These are phyloP conservation scores for Acrocyrtus sp. DNA, from an alignment of 2,888 invertebrate genomes.

Conservation along the genomic window DNA sequence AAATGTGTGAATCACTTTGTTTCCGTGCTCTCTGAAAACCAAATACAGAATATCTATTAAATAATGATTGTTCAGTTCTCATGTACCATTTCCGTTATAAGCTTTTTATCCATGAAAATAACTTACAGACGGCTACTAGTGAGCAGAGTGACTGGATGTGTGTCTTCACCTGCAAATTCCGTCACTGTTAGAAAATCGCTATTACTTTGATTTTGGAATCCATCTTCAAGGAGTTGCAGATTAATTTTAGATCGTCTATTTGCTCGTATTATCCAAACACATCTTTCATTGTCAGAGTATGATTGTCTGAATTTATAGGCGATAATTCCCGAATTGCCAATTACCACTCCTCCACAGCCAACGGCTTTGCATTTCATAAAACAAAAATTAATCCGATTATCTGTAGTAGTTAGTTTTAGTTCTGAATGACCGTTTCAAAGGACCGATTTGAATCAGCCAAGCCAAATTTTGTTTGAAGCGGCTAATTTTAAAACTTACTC, in stretches of 20 bases:
- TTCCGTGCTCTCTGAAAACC: slow-evolving; percentile 48
- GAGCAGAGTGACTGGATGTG: slow-evolving; percentile 26
- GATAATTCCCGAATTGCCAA: slow-evolving; percentile 44
- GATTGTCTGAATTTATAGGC: slow-evolving; percentile 50
- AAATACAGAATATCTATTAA: too few species aligned
- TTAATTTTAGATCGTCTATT: slow-evolving; percentile 32
- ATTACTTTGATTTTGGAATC: slow-evolving; percentile 52
- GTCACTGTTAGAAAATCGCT: slow-evolving; percentile 50
- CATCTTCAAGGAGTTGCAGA: slow-evolving; percentile 47
- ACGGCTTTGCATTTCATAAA: slow-evolving; percentile 25
- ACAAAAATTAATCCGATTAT: too few species aligned
- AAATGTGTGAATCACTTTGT: slow-evolving; percentile 43
- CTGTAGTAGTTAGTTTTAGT: too few species aligned
- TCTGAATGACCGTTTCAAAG: too few species aligned
- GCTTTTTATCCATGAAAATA: too few species aligned
- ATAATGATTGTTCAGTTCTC: too few species aligned
- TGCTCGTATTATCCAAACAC: slow-evolving; percentile 51
- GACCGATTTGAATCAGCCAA: too few species aligned
- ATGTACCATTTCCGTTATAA: too few species aligned
- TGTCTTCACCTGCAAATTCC: slow-evolving; percentile 41
- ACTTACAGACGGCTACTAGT: slow-evolving; percentile 49
- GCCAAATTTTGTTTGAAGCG: not conserved
- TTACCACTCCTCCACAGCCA: slow-evolving; percentile 50
- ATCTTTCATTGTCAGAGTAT: slow-evolving; percentile 51
- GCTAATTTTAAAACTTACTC: slow-evolving; percentile 24